phyloP scores from a whole-genome alignment of 2,113 vertebrate species.

The Riparia riparia region DNA sequence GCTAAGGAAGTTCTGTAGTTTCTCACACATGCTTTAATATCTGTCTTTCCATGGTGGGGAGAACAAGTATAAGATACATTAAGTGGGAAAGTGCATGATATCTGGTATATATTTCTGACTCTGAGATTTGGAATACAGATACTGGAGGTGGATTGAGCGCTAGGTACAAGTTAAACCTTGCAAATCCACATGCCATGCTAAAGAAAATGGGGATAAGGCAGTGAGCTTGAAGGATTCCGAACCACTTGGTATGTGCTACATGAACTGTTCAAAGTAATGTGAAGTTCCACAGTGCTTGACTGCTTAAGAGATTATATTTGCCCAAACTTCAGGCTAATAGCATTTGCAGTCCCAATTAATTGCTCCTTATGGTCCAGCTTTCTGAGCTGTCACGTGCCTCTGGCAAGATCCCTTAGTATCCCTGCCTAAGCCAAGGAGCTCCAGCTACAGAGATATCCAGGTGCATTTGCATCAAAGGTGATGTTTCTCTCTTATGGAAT shows the following conservation, averaged over 20 bases:
- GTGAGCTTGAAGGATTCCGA: not conserved
- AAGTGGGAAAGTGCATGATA: not conserved
- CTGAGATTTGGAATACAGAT: not conserved
- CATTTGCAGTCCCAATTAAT: not conserved
- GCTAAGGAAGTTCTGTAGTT: not conserved
- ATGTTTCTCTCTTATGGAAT: not conserved
- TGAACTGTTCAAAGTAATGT: not conserved
- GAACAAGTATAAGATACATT: not conserved
- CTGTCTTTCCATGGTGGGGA: accelerated
- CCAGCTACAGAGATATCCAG: not conserved
- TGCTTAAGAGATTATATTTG: not conserved
- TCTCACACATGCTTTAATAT: not conserved
- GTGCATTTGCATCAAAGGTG: not conserved
- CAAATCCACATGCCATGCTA: not conserved
- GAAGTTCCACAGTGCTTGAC: not conserved
- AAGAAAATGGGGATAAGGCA: not conserved
- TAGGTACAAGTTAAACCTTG: not conserved
- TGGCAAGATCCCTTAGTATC: not conserved
- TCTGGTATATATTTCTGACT: not conserved
- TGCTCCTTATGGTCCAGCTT: not conserved
- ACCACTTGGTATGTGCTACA: not conserved
- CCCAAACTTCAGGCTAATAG: not conserved
- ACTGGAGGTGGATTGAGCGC: not conserved
- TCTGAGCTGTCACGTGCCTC: not conserved
- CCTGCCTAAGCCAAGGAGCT: not conserved